Evolutionary conservation across 2,888 invertebrate species (phyloP), one percentile per base, ranked within the genome.

Genomic region (Caenorhabditis wallacei): DNA sequence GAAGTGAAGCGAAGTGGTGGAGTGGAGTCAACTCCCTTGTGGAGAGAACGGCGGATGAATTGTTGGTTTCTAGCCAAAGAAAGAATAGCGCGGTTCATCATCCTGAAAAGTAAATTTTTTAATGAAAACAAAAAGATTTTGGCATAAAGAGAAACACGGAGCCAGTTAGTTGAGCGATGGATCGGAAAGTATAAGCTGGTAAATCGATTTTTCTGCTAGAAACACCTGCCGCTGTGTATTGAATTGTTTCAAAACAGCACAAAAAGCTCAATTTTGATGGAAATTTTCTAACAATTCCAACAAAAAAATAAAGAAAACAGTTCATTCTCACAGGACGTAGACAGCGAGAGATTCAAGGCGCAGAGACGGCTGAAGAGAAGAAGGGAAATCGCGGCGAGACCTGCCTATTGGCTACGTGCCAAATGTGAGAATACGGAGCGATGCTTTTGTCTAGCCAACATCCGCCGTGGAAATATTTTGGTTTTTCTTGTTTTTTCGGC

Each of bases 11-110:
- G 85, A 46, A 88, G 81, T 68, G 88, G 88, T 71, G 88, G 88
- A n/a, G 88, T 88, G 26, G 85, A 84, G 68, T 88, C 88, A 66
- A 84, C 79, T 82, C 88, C 88, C 80, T 88, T 88, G 86, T 88
- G 88, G 56, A 88, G 81, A 56, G 86, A 66, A 72, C 88, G 87
- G 56, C 86, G 87, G 48, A 76, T 72, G 54, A 84, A 71, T 46
- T 80, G 78, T 43, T 80, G 81, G 66, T 69, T 79, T 56, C 80
- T 84, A 43, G 84, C 84, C 66, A 85, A 53, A 26, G 82, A 78
- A 54, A 87, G 85, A 56, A 87, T 59, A 46, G 86, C 72, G 68
- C 87, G 87, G 71, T 85, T 86, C 85, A 87, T 70, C 79, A 43
- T 83, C 54, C 79, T 74, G 69, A 24, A 81, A 82, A 30, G 4